phyloP scores from a whole-genome alignment of 2,888 invertebrate genomes.

The Microdon myrmicae region DNA sequence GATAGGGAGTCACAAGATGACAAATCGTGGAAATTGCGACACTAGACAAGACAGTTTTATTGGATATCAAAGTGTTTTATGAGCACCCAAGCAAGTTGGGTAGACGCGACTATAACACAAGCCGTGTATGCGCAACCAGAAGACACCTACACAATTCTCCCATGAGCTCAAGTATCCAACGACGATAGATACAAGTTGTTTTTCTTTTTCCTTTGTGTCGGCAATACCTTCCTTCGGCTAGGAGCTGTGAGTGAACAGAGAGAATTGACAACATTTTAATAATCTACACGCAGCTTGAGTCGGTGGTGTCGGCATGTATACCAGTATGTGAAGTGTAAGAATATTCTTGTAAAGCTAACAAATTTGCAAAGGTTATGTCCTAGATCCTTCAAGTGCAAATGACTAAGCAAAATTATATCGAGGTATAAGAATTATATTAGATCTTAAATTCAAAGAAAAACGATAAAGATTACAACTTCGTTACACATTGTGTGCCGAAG shows the following conservation, averaged over 20 bases:
- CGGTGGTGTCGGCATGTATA: slow-evolving; percentile 38
- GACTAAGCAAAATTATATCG: too few relatives aligned
- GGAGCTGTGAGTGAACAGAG: slow-evolving; percentile 40
- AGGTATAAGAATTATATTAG: too few relatives aligned
- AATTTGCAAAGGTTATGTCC: too few relatives aligned
- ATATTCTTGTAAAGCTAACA: too few relatives aligned
- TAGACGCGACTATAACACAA: slow-evolving; percentile 58
- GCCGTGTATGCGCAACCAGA: slow-evolving; percentile 54
- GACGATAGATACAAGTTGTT: slow-evolving; percentile 6
- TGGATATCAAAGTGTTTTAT: slow-evolving; percentile 66
- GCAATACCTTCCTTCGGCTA: slow-evolving; percentile 23
- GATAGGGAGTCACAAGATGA: slow-evolving; percentile 38
- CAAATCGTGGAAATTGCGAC: slow-evolving; percentile 48
- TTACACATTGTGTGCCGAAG: too few relatives aligned
- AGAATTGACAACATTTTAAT: slow-evolving; percentile 52
- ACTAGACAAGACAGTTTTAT: slow-evolving; percentile 63
- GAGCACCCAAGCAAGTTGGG: slow-evolving; percentile 55
- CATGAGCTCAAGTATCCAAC: slow-evolving; percentile 14
- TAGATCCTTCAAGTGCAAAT: too few relatives aligned
- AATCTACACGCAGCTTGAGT: slow-evolving; percentile 45
- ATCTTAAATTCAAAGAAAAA: too few relatives aligned
- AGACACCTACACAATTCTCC: slow-evolving; percentile 22
- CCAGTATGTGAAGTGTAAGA: too few relatives aligned
- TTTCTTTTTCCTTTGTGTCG: slow-evolving; percentile 5
- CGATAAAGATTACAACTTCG: too few relatives aligned